These are phyloP conservation scores for Epinotia nisella DNA, from an alignment of 2,888 invertebrate genomes.

Conservation along the genomic window DNA sequence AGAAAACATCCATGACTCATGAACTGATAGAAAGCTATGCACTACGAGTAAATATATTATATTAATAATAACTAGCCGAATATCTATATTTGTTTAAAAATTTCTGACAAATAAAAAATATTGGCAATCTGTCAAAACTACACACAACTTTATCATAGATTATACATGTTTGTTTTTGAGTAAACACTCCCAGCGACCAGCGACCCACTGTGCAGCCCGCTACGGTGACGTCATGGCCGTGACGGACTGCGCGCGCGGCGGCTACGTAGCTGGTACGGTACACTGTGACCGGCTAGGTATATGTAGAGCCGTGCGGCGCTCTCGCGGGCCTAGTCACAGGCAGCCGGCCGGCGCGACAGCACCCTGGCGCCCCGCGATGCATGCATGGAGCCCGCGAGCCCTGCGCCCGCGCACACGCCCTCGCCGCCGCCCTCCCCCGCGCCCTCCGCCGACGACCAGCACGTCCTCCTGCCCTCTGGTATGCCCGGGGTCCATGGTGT, in stretches of 20 bases:
- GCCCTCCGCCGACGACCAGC: slow-evolving; percentile 62
- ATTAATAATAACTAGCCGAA: no score
- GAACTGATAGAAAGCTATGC: no score
- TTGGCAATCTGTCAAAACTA: no score
- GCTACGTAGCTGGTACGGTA: slow-evolving; percentile 68
- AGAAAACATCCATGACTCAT: no score
- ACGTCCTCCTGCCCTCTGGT: slow-evolving; percentile 84
- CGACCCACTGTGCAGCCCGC: slow-evolving; percentile 1
- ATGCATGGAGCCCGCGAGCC: slow-evolving; percentile 73
- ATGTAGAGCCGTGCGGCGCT: slow-evolving; percentile 61
- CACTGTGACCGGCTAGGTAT: slow-evolving; percentile 66
- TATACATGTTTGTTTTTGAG: no score
- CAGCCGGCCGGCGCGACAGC: slow-evolving; percentile 32
- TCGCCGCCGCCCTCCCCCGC: slow-evolving; percentile 58
- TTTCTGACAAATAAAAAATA: no score
- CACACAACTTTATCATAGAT: no score
- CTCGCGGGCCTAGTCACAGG: slow-evolving; percentile 69
- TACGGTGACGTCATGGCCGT: slow-evolving; percentile 5
- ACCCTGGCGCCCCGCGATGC: slow-evolving; percentile 80
- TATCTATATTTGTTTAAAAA: no score
- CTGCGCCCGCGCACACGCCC: slow-evolving; percentile 55
- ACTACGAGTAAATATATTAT: no score
- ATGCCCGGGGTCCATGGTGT: slow-evolving; percentile 46
- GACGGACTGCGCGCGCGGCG: slow-evolving; percentile 41
- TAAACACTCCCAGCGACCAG: no score